Evolutionary conservation across 2,797 vertebrate genomes (phyloP).

Genomic region (Rhabdomys pumilio): DNA sequence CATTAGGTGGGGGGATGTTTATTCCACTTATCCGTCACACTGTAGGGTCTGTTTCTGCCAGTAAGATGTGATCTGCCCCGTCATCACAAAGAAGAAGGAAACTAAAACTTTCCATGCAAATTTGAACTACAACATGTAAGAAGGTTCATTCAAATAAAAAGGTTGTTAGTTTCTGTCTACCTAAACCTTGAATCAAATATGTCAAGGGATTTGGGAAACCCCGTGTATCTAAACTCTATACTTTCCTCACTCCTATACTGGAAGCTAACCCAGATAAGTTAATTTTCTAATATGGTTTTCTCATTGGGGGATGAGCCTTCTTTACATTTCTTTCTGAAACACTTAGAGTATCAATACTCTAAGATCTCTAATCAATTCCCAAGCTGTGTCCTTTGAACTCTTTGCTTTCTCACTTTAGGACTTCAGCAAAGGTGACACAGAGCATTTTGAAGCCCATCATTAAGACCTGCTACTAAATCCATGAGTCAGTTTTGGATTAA

Average conservation of each 20-base stretch:
- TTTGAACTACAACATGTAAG: not conserved
- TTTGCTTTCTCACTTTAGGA: not conserved
- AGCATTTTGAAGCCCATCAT: not conserved
- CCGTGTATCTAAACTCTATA: not conserved
- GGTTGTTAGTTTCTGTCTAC: not conserved
- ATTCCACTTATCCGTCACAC: not conserved
- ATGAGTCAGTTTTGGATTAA: not conserved
- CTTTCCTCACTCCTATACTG: not conserved
- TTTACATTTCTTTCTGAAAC: not conserved
- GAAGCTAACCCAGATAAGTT: not conserved
- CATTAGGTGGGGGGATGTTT: not conserved
- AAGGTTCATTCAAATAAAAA: not conserved
- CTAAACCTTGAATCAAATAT: not conserved
- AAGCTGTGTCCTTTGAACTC: not conserved
- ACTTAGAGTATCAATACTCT: not conserved
- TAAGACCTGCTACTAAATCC: not conserved
- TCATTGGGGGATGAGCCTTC: not conserved
- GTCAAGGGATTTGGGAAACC: not conserved
- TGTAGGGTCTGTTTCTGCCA: not conserved
- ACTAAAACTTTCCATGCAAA: not conserved
- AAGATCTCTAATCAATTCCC: not conserved
- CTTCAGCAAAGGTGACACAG: not conserved
- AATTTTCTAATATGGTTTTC: not conserved
- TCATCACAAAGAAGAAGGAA: not conserved
- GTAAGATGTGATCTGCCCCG: not conserved